phyloP scores from a whole-genome alignment of 2,113 vertebrate species.

The Parus major region DNA sequence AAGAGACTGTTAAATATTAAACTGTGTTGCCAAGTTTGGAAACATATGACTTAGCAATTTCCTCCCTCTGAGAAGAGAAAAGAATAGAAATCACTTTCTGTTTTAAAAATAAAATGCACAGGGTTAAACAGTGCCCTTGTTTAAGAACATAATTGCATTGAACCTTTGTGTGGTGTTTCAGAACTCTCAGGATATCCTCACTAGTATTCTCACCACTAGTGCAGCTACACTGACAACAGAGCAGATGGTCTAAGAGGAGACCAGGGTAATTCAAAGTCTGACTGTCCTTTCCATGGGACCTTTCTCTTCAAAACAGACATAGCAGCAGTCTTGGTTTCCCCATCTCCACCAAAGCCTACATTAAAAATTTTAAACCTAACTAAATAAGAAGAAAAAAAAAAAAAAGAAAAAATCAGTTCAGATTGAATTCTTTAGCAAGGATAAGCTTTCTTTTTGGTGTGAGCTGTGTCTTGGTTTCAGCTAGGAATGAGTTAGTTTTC shows the following conservation, averaged over 20 bases:
- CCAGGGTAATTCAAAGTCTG: neutral
- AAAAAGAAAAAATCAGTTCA: accelerated
- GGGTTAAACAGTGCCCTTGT: neutral
- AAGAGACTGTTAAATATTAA: neutral
- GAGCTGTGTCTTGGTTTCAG: neutral
- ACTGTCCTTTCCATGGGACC: neutral
- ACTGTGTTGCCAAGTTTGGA: neutral
- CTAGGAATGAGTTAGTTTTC: neutral
- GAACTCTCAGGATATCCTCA: accelerated
- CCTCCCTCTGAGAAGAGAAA: neutral
- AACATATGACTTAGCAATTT: neutral
- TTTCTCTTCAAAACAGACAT: neutral
- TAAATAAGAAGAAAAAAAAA: neutral
- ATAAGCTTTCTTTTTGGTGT: neutral
- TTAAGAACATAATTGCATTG: neutral
- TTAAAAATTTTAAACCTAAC: neutral
- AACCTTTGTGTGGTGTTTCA: neutral
- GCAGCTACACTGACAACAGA: neutral
- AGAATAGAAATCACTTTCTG: neutral
- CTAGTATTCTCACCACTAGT: neutral
- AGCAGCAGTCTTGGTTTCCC: neutral
- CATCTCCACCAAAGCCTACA: neutral
- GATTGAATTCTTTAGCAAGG: neutral
- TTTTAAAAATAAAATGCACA: neutral
- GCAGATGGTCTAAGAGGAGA: neutral